Percentiles rank a stretch among this genome's conserved stretches.
Conservation (phyloP, 2,797 vertebrate genomes). For the Malurus leucopterus region DNA sequence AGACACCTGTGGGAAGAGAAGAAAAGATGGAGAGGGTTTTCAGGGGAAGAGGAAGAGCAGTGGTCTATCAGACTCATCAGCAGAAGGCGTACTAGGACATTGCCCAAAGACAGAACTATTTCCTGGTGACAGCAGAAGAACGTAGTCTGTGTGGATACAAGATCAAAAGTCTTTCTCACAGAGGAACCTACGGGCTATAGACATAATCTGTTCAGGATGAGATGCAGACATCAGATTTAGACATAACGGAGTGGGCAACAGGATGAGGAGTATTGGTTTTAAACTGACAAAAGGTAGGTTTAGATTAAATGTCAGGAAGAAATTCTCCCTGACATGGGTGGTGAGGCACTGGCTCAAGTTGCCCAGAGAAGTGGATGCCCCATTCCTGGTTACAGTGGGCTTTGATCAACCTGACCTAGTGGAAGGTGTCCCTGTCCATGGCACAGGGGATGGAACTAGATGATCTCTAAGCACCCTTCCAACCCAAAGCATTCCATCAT, state of each 20-base stretch:
- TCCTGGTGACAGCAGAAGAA: background rate
- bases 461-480: background rate
- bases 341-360: no score
- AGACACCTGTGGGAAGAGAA: background rate
- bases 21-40: background rate
- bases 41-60: background rate
- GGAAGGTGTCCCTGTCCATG: background rate
- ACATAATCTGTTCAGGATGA: background rate
- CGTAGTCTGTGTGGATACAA: background rate
- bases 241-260: no score
- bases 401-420: background rate
- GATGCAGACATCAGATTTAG: background rate
- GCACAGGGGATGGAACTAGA: background rate
- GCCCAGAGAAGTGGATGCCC: background rate
- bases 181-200: background rate
- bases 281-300: background rate
- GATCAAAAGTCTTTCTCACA: background rate
- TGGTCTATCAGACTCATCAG: background rate
- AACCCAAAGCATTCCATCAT: background rate
- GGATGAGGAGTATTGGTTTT: accelerated
- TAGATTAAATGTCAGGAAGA: background rate
- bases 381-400: background rate
- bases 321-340: background rate
- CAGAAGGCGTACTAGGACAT: background rate
- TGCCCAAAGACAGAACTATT: background rate